phyloP scores from a whole-genome alignment of 2,797 vertebrate species.

The Eulemur mongoz region DNA sequence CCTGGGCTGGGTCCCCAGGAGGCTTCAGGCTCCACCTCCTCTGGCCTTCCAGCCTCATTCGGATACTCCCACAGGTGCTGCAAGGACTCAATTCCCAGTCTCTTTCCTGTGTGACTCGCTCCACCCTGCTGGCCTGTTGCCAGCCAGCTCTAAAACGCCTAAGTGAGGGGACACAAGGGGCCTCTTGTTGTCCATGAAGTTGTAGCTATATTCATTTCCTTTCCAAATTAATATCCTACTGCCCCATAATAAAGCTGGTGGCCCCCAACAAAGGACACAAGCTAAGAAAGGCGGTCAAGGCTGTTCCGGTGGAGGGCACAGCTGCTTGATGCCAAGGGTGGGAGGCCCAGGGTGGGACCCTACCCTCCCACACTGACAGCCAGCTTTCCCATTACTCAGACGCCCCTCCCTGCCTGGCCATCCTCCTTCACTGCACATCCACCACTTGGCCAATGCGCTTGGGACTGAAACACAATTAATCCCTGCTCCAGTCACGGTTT shows the following conservation, averaged over 20 bases:
- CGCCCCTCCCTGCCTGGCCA: neutral
- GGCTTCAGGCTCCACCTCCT: neutral
- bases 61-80: slow-evolving; percentile 47
- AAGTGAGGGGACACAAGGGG: neutral
- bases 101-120: slow-evolving; percentile 13
- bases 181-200: slow-evolving; percentile 12
- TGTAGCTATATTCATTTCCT: slow-evolving; percentile 43
- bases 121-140: neutral
- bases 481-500: neutral
- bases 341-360: neutral
- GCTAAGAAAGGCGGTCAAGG: slow-evolving; percentile 1
- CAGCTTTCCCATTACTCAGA: neutral
- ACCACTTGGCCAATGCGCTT: neutral
- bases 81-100: slow-evolving; percentile 11
- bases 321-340: neutral
- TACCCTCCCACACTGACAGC: neutral
- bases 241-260: slow-evolving; percentile 53
- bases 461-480: slow-evolving; percentile 46
- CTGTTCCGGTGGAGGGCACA: neutral
- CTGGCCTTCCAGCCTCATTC: neutral
- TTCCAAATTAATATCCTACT: slow-evolving; percentile 63
- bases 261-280: slow-evolving; percentile 31
- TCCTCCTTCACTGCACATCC: neutral
- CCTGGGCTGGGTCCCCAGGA: neutral
- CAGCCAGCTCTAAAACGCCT: slow-evolving; percentile 31